phyloP scores from a whole-genome alignment of 2,113 vertebrate species.

The Carollia perspicillata region DNA sequence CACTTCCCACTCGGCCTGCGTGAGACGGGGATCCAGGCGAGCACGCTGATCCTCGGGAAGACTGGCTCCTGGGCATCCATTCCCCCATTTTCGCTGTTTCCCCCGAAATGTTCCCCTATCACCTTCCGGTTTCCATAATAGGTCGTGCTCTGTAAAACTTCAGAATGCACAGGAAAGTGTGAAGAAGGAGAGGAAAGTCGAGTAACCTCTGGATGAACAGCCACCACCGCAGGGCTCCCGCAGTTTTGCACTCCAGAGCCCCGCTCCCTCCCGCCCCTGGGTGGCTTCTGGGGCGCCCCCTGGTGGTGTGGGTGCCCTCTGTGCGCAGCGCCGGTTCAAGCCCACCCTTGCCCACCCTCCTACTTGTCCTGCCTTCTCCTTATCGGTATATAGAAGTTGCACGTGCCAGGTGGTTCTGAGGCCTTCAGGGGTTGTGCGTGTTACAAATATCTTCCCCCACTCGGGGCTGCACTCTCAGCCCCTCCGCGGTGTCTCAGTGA shows the following conservation, averaged over 20 bases:
- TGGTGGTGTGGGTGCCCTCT: not conserved
- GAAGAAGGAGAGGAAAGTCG: not conserved
- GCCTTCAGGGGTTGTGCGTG: not conserved
- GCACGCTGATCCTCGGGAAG: accelerated
- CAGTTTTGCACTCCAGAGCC: not conserved
- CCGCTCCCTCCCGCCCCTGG: not conserved
- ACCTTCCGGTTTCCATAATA: not conserved
- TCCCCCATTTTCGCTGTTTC: not conserved
- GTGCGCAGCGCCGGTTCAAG: not conserved
- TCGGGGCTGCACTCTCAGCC: not conserved
- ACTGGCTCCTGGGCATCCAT: accelerated
- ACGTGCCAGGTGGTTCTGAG: accelerated
- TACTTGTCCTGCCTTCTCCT: not conserved
- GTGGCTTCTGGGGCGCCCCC: not conserved
- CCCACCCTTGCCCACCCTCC: not conserved
- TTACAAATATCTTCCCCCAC: not conserved
- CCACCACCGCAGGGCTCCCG: not conserved
- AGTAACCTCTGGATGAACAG: not conserved
- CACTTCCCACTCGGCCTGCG: accelerated
- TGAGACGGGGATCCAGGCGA: not conserved
- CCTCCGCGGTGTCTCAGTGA: not conserved
- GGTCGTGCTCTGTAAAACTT: not conserved
- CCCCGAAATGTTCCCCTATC: not conserved
- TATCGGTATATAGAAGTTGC: not conserved
- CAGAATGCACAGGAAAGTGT: not conserved